Evolutionary conservation across 2,888 invertebrate species (phyloP).

Genomic region (Tachina grossa): DNA sequence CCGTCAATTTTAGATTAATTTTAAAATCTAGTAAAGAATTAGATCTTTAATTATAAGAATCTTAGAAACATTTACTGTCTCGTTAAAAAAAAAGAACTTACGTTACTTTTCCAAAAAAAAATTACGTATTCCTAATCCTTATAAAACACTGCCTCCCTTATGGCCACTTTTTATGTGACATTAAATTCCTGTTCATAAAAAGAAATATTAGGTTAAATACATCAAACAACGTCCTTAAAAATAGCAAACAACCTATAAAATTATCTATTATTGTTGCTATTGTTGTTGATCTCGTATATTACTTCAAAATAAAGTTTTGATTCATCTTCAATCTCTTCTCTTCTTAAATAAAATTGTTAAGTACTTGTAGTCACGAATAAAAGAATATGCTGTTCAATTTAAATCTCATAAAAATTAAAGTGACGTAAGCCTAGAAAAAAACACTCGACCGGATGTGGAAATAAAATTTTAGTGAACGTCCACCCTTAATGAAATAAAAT

Average conservation of each 20-base stretch:
- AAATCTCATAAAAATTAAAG: slow-evolving; percentile 61
- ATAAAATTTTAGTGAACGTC: slow-evolving; percentile 60
- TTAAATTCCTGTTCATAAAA: slow-evolving; percentile 9
- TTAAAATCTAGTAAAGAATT: too few relatives aligned
- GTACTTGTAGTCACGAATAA: slow-evolving; percentile 17
- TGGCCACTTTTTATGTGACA: slow-evolving; percentile 27
- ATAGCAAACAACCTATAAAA: slow-evolving; percentile 45
- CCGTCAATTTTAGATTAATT: too few relatives aligned
- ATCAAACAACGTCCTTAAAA: slow-evolving; percentile 33
- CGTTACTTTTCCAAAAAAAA: background rate
- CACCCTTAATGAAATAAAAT: slow-evolving; percentile 53
- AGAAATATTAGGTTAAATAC: slow-evolving; percentile 57
- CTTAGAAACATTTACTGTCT: background rate
- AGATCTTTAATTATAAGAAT: too few relatives aligned
- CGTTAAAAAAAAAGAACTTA: background rate
- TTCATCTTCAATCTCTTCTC: slow-evolving; percentile 52
- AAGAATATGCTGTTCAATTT: slow-evolving; percentile 44
- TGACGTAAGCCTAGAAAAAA: slow-evolving; percentile 66
- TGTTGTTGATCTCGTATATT: slow-evolving; percentile 47
- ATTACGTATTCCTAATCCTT: slow-evolving; percentile 9
- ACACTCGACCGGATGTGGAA: slow-evolving; percentile 61
- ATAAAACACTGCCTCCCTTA: slow-evolving; percentile 12
- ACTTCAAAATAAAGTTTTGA: slow-evolving; percentile 61
- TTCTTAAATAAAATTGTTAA: slow-evolving; percentile 57
- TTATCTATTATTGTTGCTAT: slow-evolving; percentile 44